Evolutionary conservation across 2,113 vertebrate species (phyloP), one percentile per base, ranked within the genome.

Genomic region (Casuarius casuarius): DNA sequence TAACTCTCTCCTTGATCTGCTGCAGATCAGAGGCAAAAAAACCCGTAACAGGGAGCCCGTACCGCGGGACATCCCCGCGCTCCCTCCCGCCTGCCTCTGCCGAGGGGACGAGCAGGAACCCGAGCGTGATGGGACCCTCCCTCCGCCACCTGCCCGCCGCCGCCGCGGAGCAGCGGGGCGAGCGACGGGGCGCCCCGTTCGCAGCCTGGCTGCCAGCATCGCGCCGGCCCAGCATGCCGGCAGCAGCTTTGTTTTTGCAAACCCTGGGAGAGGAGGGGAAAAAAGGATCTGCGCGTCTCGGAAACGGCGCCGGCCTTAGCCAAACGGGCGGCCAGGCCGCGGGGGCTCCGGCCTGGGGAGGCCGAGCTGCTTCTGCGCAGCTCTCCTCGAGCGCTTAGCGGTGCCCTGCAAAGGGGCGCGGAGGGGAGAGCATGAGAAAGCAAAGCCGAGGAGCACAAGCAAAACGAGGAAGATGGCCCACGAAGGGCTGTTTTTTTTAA

Each of bases 361-460:
- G 44, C 70, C 49, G 75, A 62, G 75, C 81, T 44, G 75, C 51
- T 44, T 7, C 52, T 7, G 80, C 4, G 1, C 63, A 49, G 58
- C 73, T 31, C 49, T 59, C 54, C 59, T 16, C 0, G 0, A 51
- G 71, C 16, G 40, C 51, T 38, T 19, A 56, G 15, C 4, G 0
- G 40, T 46, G 67, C 62, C 54, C 70, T 20, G 89, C 63, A 26
- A 40, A 81, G 35, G 63, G 51, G 56, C 3, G 7, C 35, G 18
- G 38, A 74, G 35, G 70, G 62, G 35, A 59, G 74, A 74, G 1
- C 20, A n/a, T 28, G 70, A 75, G 87, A 59, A 87, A 87, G 79
- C n/a, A 71, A 94, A 96, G 77, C 66, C 81, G 75, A 35, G 92
- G 71, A 86, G 61, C 51, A 49, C 77, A 84, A 42, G 79, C 22